phyloP scores from a whole-genome alignment of 2,797 vertebrate species.

The Momotus momota region DNA sequence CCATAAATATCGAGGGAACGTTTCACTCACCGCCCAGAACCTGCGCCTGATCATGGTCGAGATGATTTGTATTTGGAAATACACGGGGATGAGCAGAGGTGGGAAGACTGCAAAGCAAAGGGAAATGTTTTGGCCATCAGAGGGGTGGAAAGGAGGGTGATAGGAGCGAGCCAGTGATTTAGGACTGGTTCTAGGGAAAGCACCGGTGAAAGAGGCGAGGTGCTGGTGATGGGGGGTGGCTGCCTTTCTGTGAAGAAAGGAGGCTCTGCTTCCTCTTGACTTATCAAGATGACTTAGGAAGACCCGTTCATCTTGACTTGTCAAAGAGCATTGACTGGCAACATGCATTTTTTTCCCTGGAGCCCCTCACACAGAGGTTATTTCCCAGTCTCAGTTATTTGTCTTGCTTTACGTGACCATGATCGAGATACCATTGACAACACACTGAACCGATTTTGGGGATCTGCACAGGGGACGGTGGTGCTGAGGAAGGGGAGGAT shows the following conservation, averaged over 20 bases:
- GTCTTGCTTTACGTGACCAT: neutral
- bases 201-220: neutral
- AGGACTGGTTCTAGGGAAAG: neutral
- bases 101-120: conserved; percentile 88
- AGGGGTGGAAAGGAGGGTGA: neutral
- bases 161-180: neutral
- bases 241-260: neutral
- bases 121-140: conserved; percentile 26
- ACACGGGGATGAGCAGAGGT: conserved; percentile 92
- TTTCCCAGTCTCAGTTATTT: neutral
- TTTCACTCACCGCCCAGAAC: conserved; percentile 93
- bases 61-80: conserved; percentile 93
- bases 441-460: neutral
- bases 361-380: neutral
- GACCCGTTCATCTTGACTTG: neutral
- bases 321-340: neutral
- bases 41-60: conserved; percentile 86
- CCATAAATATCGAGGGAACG: neutral
- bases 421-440: neutral
- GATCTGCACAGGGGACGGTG: neutral
- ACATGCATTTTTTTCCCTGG: neutral
- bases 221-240: neutral
- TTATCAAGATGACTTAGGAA: neutral
- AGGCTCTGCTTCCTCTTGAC: neutral
- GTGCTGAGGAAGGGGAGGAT: neutral